Percentiles rank a stretch among this genome's conserved stretches.
These are phyloP conservation scores for Bergia puertoricense DNA, from an alignment of 92 coral and sea anemone genomes.

Conservation along the genomic window DNA sequence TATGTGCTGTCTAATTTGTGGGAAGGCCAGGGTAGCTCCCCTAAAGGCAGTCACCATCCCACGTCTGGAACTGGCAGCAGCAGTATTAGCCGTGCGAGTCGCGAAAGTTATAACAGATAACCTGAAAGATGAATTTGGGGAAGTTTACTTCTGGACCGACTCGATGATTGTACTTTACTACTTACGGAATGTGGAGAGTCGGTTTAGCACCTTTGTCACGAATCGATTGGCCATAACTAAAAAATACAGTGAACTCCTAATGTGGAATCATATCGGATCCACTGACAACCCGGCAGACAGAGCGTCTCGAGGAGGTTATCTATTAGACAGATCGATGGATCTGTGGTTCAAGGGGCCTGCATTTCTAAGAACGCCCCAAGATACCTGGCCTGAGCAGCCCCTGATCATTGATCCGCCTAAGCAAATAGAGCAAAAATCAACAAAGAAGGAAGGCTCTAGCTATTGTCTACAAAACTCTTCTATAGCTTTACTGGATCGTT, in stretches of 20 bases:
- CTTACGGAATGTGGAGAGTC: background rate
- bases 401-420: too few relatives aligned
- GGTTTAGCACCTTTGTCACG: background rate
- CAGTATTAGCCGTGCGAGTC: background rate
- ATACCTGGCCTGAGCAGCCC: too few relatives aligned
- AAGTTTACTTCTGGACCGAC: conserved; percentile 9
- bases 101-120: background rate
- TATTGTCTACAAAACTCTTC: too few relatives aligned
- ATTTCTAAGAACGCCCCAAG: too few relatives aligned
- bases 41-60: background rate
- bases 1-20: background rate
- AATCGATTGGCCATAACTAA: background rate
- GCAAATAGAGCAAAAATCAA: too few relatives aligned
- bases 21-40: background rate
- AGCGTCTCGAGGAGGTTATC: background rate
- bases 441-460: too few relatives aligned
- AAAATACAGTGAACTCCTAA: background rate
- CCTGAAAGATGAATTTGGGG: background rate
- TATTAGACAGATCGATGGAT: too few relatives aligned
- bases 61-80: conserved; percentile 1
- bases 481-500: too few relatives aligned
- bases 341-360: too few relatives aligned
- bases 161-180: background rate
- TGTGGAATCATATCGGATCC: background rate
- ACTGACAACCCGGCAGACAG: conserved; percentile 1